phyloP scores from a whole-genome alignment of 1,140 invertebrate genomes.

The Sinella curviseta region DNA sequence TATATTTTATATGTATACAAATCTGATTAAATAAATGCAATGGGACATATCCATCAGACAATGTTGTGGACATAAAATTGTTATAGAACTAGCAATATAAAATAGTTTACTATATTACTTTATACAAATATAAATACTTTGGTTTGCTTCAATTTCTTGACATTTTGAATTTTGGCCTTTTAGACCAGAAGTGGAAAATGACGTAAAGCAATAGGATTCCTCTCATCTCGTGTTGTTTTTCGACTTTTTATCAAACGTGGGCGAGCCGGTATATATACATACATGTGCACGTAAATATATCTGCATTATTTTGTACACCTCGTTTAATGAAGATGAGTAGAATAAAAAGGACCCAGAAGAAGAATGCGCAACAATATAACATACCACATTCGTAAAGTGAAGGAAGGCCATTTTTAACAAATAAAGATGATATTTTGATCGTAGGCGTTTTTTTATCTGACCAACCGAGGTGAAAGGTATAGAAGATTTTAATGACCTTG shows the following conservation, averaged over 20 bases:
- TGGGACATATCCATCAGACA: too few relatives aligned
- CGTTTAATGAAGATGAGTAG: background rate
- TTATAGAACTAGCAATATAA: too few relatives aligned
- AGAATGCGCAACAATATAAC: too few relatives aligned
- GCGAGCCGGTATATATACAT: background rate
- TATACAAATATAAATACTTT: too few relatives aligned
- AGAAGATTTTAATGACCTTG: slow-evolving; percentile 5
- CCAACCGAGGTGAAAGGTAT: background rate
- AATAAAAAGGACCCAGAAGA: too few relatives aligned
- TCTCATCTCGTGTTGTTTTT: background rate
- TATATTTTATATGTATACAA: too few relatives aligned
- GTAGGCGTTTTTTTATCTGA: background rate
- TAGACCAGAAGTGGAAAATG: too few relatives aligned
- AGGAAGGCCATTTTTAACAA: background rate
- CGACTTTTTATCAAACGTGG: background rate
- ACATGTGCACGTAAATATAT: too few relatives aligned
- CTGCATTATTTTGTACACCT: background rate
- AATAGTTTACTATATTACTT: too few relatives aligned
- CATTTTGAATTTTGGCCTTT: background rate
- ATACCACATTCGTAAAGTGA: too few relatives aligned
- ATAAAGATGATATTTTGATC: background rate
- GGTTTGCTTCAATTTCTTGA: background rate
- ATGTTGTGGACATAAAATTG: too few relatives aligned
- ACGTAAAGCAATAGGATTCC: background rate
- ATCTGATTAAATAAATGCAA: too few relatives aligned